Evolutionary conservation across 92 coral and sea anemone genomes (phyloP).

Genomic region (Paragorgia papillata): DNA sequence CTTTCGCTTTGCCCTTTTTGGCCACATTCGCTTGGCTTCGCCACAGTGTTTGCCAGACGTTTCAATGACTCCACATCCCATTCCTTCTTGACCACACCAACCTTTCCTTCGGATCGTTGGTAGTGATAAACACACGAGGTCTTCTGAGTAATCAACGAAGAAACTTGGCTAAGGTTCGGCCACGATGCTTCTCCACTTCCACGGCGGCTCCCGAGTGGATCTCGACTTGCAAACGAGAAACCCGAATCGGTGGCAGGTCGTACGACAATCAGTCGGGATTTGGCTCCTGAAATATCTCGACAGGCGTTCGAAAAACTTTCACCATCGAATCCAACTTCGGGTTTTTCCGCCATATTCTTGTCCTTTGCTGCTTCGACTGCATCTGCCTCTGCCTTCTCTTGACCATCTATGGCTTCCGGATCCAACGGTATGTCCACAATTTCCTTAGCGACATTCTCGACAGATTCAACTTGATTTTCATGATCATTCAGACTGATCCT

Average conservation of each 20-base stretch:
- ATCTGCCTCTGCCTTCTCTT: neutral
- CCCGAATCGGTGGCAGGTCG: neutral
- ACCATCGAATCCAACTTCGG: neutral
- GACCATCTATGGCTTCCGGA: neutral
- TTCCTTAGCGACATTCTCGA: neutral
- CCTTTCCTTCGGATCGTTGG: neutral
- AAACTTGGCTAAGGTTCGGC: neutral
- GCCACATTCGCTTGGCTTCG: neutral
- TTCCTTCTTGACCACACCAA: constrained; percentile 1
- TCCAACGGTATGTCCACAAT: neutral
- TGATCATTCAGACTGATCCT: neutral
- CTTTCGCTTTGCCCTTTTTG: neutral
- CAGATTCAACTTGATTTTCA: neutral
- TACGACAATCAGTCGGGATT: neutral
- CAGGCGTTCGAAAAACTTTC: neutral
- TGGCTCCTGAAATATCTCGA: neutral
- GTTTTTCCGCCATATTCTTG: neutral
- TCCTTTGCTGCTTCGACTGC: neutral
- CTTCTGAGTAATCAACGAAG: neutral
- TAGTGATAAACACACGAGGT: neutral
- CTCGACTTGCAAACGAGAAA: neutral
- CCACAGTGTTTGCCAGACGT: neutral
- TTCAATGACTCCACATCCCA: neutral
- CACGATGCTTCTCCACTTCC: neutral
- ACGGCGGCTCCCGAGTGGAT: neutral